phyloP scores from a whole-genome alignment of 2,797 vertebrate genomes.

The Chloroceryle amazona region DNA sequence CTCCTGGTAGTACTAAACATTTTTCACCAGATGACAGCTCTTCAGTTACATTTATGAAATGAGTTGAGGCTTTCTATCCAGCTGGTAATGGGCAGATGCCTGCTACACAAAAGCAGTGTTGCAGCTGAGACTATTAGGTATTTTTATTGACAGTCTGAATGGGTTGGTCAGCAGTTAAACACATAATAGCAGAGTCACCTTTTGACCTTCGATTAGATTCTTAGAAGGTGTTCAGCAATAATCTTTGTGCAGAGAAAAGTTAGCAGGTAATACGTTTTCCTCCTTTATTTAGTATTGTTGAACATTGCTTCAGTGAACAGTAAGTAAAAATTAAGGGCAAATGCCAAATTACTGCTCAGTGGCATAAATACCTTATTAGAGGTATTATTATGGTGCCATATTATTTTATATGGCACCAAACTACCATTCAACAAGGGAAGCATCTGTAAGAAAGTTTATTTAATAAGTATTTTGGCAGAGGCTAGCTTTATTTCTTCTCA shows the following conservation, averaged over 20 bases:
- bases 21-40: constrained; percentile 52
- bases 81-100: constrained; percentile 40
- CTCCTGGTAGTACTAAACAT: constrained; percentile 60
- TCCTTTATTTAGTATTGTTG: not conserved
- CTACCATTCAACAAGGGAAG: not conserved
- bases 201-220: not conserved
- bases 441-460: constrained; percentile 46
- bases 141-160: not conserved
- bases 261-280: not conserved
- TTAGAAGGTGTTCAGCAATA: not conserved
- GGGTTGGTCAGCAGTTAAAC: constrained; percentile 18
- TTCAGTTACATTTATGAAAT: not conserved
- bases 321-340: not conserved
- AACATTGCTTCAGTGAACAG: not conserved
- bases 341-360: not conserved
- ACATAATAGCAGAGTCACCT: not conserved
- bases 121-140: not conserved
- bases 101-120: not conserved
- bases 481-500: constrained; percentile 48
- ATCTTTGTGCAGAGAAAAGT: not conserved
- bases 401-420: not conserved
- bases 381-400: not conserved
- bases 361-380: not conserved
- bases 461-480: constrained; percentile 42
- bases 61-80: constrained; percentile 17